Evolutionary conservation across 2,113 vertebrate species (phyloP).

Genomic region (Nibea coibor): DNA sequence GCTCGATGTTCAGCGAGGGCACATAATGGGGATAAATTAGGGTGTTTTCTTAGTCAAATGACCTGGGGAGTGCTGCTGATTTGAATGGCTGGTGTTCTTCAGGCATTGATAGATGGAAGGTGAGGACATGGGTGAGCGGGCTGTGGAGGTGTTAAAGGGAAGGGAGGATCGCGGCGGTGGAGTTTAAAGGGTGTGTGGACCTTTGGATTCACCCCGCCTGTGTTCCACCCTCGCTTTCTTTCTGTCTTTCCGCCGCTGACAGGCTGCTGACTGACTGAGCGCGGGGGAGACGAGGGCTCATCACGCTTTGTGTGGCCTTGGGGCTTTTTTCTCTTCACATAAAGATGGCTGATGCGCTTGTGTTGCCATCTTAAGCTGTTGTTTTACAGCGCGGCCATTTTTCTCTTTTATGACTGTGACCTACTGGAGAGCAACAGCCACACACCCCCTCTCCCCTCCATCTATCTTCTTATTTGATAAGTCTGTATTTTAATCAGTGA

Average conservation of each 20-base stretch:
- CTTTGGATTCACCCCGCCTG: constrained; percentile 34
- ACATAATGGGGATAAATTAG: constrained; percentile 76
- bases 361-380: constrained; percentile 69
- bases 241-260: constrained; percentile 33
- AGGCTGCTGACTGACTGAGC: constrained; percentile 53
- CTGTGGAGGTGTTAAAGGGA: constrained; percentile 36
- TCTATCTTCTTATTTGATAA: constrained; percentile 47
- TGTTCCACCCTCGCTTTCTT: not conserved
- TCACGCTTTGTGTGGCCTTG: constrained; percentile 72
- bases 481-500: constrained; percentile 43
- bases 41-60: constrained; percentile 73
- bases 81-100: constrained; percentile 60
- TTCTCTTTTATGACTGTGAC: constrained; percentile 66
- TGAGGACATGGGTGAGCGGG: constrained; percentile 67
- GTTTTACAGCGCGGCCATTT: constrained; percentile 53
- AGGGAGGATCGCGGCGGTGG: constrained; percentile 24
- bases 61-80: constrained; percentile 56
- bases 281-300: constrained; percentile 53
- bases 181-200: constrained; percentile 42
- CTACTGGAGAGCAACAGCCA: constrained; percentile 48
- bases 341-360: constrained; percentile 60
- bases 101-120: constrained; percentile 74
- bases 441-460: constrained; percentile 28
- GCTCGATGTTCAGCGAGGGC: constrained; percentile 45
- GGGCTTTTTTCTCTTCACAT: constrained; percentile 40